Evolutionary conservation across 2,888 invertebrate genomes (phyloP).

Genomic region (Macrosoma leucophasiata): DNA sequence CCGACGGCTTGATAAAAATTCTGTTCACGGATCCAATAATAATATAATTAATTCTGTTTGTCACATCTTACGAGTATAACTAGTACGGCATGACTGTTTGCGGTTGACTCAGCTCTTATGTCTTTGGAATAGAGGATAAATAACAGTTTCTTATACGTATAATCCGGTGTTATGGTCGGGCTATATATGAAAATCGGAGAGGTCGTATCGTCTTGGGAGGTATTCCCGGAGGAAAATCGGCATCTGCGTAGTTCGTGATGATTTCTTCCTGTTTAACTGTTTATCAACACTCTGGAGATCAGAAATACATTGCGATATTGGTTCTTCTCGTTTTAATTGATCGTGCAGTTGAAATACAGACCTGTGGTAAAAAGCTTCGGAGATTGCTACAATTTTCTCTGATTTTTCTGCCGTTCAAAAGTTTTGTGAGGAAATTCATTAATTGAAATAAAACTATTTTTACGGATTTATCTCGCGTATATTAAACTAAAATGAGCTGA

Average conservation of each 20-base stretch:
- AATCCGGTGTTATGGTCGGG: constrained; percentile 16
- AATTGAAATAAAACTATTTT: too few relatives aligned
- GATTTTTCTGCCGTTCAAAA: too few relatives aligned
- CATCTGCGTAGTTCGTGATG: constrained; percentile 30
- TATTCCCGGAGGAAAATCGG: constrained; percentile 42
- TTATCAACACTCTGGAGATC: too few relatives aligned
- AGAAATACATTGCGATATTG: too few relatives aligned
- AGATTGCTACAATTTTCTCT: too few relatives aligned
- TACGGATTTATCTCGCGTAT: too few relatives aligned
- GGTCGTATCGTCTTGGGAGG: constrained; percentile 48
- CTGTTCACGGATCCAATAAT: constrained; percentile 51
- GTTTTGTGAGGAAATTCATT: too few relatives aligned
- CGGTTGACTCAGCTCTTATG: constrained; percentile 23
- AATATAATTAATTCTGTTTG: constrained; percentile 70
- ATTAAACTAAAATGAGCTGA: too few relatives aligned
- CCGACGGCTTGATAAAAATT: constrained; percentile 48
- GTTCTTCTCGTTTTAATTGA: too few relatives aligned
- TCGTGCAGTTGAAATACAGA: too few relatives aligned
- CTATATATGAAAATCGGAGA: constrained; percentile 42
- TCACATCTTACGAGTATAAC: constrained; percentile 50
- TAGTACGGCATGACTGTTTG: constrained; percentile 26
- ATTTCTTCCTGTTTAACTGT: constrained; percentile 19
- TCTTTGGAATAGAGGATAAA: constrained; percentile 16
- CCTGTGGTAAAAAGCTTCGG: too few relatives aligned
- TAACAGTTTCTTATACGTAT: constrained; percentile 24